Base-by-base conservation (phyloP, 2,888 invertebrate genomes). In the Acanthococcus lagerstroemiae region DNA sequence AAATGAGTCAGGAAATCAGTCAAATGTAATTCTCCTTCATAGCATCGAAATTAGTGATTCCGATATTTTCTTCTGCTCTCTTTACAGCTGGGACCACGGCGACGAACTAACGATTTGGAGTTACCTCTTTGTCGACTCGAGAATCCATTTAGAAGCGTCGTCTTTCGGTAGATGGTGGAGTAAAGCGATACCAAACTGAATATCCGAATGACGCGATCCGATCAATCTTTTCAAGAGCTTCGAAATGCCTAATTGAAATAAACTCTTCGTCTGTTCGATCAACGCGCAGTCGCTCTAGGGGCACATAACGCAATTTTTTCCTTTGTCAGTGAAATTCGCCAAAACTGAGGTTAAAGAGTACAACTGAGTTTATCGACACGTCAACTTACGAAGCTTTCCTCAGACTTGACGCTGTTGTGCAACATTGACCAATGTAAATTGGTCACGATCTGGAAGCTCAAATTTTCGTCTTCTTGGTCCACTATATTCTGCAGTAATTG, bases 201-300 rank as follows among this genome's bases (percentile, higher is more conserved):
- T 68, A 70, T 79, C 78, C 46, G 78, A 73, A 24, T 72, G 69
- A 48, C 74, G 72, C 3, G 73, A 70, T 12, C 73, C 72, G n/a
- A 78, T 70, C 5, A 78, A 70, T 69, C 75, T 76, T 60, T 74
- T 73, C 21, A 80, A 27, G 22, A 67, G 27, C 15, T 58, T 54
- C 2, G 60, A 60, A 6, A 67, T 45, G 25, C 37, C 60, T 17
- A 25, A 24, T 30, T 52, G 24, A 12, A 56, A 17, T 12, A 67
- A 12, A 15, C n/a, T 54, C 12, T 60, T 60, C 26, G 67, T 55
- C 55, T 67, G 54, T 7, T 19, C 22, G 19, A 67, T 21, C 9
- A 67, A 22, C 1, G 52, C 12, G n/a, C 25, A 37, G 25, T 67
- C 60, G 7, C 19, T 25, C 67, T 67, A 37, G 2, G 37, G 37